These are phyloP conservation scores for Eumaeus atala DNA, from an alignment of 1,140 invertebrate species.

Conservation along the genomic window DNA sequence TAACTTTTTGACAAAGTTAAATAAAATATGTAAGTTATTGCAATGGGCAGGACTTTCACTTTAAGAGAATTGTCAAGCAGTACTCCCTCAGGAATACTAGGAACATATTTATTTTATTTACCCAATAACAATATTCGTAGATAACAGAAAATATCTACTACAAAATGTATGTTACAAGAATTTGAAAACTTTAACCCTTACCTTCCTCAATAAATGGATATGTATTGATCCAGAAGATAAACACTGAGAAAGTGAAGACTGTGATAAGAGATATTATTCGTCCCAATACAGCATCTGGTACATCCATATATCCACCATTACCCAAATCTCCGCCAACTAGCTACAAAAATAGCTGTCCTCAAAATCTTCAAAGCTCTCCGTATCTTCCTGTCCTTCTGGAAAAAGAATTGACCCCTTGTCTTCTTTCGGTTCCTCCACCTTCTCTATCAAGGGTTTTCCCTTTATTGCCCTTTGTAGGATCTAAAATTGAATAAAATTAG, in stretches of 20 bases:
- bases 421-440: conserved; percentile 51
- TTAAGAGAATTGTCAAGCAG: no score
- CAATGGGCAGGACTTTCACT: no score
- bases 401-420: conserved; percentile 70
- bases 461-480: conserved; percentile 71
- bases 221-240: conserved; percentile 80
- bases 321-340: conserved; percentile 23
- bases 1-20: no score
- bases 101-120: no score
- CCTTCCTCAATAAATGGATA: conserved; percentile 79
- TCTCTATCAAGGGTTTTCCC: conserved; percentile 58
- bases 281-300: conserved; percentile 65
- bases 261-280: conserved; percentile 75
- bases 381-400: conserved; percentile 55
- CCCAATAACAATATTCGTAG: no score
- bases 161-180: neutral
- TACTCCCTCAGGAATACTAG: no score
- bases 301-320: conserved; percentile 38
- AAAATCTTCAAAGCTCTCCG: conserved; percentile 56
- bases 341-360: conserved; percentile 68
- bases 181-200: conserved; percentile 23
- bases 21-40: no score
- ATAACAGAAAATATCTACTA: neutral
- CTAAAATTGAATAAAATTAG: conserved; percentile 35
- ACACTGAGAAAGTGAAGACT: conserved; percentile 75